Evolutionary conservation across 2,113 vertebrate species (phyloP).

Genomic region (Baryphthengus martii): DNA sequence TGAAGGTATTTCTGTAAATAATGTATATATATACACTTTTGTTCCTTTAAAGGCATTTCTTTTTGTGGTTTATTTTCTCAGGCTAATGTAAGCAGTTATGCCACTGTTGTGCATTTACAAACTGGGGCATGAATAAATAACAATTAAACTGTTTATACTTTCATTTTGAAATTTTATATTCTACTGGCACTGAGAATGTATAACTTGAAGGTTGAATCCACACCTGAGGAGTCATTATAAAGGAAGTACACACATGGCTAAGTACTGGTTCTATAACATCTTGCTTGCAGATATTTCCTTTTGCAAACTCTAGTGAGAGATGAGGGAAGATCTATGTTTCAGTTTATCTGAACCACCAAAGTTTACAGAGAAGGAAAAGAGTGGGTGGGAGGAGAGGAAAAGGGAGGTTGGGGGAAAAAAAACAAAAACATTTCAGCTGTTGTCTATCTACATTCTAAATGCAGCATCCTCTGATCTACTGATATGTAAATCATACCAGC

Average conservation of each 20-base stretch:
- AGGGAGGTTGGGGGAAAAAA: neutral
- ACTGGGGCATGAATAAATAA: neutral
- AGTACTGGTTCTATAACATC: neutral
- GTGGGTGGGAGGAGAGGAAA: slow-evolving; percentile 19
- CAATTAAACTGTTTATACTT: neutral
- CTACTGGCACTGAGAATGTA: neutral
- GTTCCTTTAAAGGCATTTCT: neutral
- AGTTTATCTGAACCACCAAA: slow-evolving; percentile 7
- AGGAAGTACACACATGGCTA: neutral
- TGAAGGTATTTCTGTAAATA: neutral
- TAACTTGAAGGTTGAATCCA: neutral
- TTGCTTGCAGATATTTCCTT: slow-evolving; percentile 37
- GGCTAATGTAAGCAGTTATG: neutral
- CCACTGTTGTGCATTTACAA: neutral
- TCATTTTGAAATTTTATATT: neutral
- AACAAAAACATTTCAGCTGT: neutral
- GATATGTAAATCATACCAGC: neutral
- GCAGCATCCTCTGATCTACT: neutral
- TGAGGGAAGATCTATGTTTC: neutral
- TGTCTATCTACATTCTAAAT: neutral
- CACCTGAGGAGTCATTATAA: neutral
- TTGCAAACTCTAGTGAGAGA: neutral
- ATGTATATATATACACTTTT: neutral
- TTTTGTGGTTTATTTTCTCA: neutral
- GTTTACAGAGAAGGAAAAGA: slow-evolving; percentile 29